These are phyloP conservation scores for Apus apus DNA, from an alignment of 2,113 vertebrate genomes.

Conservation along the genomic window DNA sequence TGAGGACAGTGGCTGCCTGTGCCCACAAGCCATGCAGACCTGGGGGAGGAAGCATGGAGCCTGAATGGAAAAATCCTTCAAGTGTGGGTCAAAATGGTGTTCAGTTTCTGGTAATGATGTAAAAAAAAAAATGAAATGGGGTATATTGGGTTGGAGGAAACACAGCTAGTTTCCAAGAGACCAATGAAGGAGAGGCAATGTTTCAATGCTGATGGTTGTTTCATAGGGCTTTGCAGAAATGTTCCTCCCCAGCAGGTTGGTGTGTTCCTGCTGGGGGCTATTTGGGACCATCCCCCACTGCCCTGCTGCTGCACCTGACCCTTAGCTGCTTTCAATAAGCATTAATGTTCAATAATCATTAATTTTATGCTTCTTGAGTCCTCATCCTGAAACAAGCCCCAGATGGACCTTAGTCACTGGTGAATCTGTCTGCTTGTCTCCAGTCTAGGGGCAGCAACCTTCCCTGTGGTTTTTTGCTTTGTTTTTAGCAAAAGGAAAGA, in stretches of 20 bases:
- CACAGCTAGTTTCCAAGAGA: background rate
- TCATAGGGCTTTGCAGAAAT: background rate
- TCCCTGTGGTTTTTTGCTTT: background rate
- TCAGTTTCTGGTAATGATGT: background rate
- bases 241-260: fast-evolving
- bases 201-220: background rate
- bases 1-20: background rate
- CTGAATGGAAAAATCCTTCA: fast-evolving
- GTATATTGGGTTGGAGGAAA: background rate
- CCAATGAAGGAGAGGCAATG: fast-evolving
- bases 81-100: fast-evolving
- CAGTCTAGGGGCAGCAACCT: background rate
- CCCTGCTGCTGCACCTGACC: background rate
- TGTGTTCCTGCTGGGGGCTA: fast-evolving
- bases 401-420: background rate
- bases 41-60: background rate
- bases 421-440: background rate
- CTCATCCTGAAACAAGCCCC: background rate
- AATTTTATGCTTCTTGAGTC: background rate
- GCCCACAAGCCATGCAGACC: background rate
- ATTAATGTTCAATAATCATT: too few species aligned
- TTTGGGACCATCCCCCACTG: background rate
- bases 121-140: background rate
- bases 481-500: background rate
- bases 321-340: background rate